A percentile compares a stretch with the other conserved stretches of the same genome.
Conservation (phyloP, 2,797 vertebrate genomes). For the Muscicapa comitata region DNA sequence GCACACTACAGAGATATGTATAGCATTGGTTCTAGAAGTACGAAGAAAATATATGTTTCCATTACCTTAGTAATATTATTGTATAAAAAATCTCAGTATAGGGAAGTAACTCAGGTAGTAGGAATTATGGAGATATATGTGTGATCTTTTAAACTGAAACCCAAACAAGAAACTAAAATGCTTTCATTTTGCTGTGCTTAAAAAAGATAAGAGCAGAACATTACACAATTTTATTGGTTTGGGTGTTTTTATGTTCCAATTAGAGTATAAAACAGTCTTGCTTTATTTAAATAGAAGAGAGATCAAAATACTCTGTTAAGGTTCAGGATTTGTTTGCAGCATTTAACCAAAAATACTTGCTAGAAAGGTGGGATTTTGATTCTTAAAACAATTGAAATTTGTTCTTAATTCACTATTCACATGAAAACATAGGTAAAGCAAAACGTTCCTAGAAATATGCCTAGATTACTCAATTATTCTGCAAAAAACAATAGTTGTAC, state of each 20-base stretch:
- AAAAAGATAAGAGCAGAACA: background rate
- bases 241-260: background rate
- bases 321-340: background rate
- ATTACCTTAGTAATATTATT: background rate
- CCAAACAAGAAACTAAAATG: background rate
- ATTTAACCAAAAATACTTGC: background rate
- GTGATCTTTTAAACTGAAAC: background rate
- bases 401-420: background rate
- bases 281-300: conserved; percentile 3
- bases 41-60: background rate
- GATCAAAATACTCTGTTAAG: background rate
- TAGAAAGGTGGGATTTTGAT: background rate
- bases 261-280: background rate
- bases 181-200: background rate
- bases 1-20: background rate
- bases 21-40: background rate
- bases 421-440: background rate
- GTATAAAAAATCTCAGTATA: background rate
- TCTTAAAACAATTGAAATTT: background rate
- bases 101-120: background rate
- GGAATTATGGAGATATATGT: background rate
- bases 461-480: background rate
- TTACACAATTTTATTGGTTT: background rate
- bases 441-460: background rate
- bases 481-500: background rate